Percentiles rank a stretch among this genome's conserved stretches.
Conservation (phyloP, 1,140 invertebrate species). For the Melipona quadrifasciata region DNA sequence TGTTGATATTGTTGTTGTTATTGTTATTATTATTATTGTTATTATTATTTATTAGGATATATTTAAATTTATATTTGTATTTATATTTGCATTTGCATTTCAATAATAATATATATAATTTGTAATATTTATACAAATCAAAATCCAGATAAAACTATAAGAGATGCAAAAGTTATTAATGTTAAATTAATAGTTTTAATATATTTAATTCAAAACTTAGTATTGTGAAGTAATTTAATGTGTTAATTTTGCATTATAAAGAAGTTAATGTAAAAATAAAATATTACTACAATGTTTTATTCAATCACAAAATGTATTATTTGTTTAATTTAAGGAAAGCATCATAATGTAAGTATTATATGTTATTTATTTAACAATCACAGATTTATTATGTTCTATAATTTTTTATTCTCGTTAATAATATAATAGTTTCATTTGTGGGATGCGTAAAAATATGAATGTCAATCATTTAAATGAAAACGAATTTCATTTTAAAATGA, state of each 20-base stretch:
- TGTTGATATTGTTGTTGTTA: background rate
- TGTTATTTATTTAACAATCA: background rate
- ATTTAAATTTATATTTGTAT: conserved; percentile 6
- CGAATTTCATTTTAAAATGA: no score
- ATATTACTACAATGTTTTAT: background rate
- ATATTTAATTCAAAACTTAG: background rate
- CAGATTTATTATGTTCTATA: background rate
- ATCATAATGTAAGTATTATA: background rate
- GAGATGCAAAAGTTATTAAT: conserved; percentile 1
- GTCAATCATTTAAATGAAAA: no score
- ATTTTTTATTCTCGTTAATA: background rate
- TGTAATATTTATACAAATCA: background rate
- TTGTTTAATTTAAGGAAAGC: background rate
- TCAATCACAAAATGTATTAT: background rate
- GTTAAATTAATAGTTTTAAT: background rate
- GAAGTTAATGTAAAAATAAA: no score
- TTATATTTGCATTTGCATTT: no score
- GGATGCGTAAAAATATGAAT: background rate
- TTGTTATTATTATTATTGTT: background rate
- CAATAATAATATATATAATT: background rate
- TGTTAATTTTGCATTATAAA: background rate
- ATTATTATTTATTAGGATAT: background rate
- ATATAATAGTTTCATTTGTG: background rate
- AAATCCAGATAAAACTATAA: background rate
- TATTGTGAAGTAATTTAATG: background rate